Conservation (phyloP, 2,888 invertebrate genomes). For the Pandemis corylana region DNA sequence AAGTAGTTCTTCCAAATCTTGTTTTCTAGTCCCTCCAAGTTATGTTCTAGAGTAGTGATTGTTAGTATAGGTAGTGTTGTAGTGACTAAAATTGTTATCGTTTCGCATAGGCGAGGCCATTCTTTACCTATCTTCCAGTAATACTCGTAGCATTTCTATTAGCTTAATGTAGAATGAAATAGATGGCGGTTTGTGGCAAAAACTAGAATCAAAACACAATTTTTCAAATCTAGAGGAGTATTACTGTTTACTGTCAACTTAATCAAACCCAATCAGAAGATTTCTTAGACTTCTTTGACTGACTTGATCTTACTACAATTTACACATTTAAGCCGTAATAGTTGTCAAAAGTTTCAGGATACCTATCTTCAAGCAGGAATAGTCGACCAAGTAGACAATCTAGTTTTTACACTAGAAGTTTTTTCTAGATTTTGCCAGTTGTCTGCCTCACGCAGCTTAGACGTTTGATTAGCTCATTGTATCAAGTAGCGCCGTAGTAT, state of each 20-base stretch:
- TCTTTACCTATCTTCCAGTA: slow-evolving; percentile 72
- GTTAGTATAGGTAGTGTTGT: slow-evolving; percentile 55
- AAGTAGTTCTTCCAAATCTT: slow-evolving; percentile 47
- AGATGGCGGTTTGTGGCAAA: slow-evolving; percentile 49
- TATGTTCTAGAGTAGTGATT: slow-evolving; percentile 64
- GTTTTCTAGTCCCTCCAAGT: slow-evolving; percentile 78
- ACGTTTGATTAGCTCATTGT: slow-evolving; percentile 63
- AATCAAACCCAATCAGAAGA: too few relatives aligned
- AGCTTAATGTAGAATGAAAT: slow-evolving; percentile 62
- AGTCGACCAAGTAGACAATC: not conserved
- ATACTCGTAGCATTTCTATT: slow-evolving; percentile 72
- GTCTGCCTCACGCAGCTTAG: slow-evolving; percentile 58
- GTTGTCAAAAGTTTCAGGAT: not conserved
- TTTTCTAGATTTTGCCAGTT: slow-evolving; percentile 44
- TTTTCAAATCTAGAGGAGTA: not conserved
- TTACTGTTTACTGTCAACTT: too few relatives aligned
- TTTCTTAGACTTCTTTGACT: too few relatives aligned
- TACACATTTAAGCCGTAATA: not conserved
- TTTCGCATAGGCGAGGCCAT: slow-evolving; percentile 77
- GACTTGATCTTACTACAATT: too few relatives aligned
- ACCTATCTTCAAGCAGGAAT: not conserved
- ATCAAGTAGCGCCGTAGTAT: slow-evolving; percentile 67
- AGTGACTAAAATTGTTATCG: slow-evolving; percentile 62
- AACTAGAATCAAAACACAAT: slow-evolving; percentile 35
- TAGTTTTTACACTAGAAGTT: not conserved